Evolutionary conservation across 1,140 invertebrate species (phyloP), one percentile per base, ranked within the genome.

Genomic region (Zaprionus lachaisei): DNA sequence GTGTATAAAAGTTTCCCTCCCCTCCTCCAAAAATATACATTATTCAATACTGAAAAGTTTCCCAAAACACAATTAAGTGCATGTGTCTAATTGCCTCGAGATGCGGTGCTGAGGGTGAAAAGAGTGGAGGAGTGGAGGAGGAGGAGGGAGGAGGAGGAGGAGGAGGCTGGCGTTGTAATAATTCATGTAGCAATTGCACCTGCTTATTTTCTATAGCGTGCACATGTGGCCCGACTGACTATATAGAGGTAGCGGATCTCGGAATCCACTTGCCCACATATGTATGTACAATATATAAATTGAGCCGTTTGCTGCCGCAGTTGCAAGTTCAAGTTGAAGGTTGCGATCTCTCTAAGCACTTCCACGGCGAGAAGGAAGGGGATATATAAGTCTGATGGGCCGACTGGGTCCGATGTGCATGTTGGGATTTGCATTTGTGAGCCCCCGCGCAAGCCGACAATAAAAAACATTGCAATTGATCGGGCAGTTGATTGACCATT

Each of bases 271-370:
- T 61, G 63, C 31, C 11, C 47, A 49, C 56, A 41, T 38, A 41
- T 14, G 14, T 38, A 15, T 12, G 14, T 15, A n/a, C n/a, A n/a
- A n/a, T n/a, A n/a, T 41, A 44, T 72, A 65, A 72, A 65, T 62
- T 67, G 62, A 77, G 37, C 44, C 37, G 65, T 51, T 55, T 34
- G 24, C 20, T 63, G 61, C 38, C 47, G 24, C 63, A 9, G 44
- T 67, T 56, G 65, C 57, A 57, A 81, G 83, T 87, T 87, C 84
- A 87, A 87, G 84, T 89, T 83, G 63, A 78, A 80, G 83, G 79
- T 74, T 51, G 54, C 1, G 20, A 51, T 41, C 75, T 60, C 41
- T 38, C 17, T 41, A 20, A 41, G 34, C 12, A 7, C 6, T 28
- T 28, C 6, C 26, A 6, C 6, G 26, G 26, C 26, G 26, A 28